Base-by-base conservation (phyloP, 2,113 vertebrate genomes). In the Paratilapia polleni region DNA sequence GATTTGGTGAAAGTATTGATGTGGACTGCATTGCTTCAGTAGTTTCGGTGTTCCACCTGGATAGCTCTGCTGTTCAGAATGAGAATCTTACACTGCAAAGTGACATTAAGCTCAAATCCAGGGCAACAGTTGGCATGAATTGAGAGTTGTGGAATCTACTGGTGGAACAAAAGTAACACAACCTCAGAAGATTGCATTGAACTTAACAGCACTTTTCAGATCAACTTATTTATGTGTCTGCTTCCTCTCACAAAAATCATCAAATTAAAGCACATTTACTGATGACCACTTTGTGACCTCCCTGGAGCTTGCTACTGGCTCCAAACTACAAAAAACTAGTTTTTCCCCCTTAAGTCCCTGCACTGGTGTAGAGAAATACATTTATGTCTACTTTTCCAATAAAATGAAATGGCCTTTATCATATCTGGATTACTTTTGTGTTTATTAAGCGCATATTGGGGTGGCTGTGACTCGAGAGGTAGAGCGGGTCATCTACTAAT, bases 31-130 rank as follows among this genome's bases (percentile, higher is more conserved):
- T 17, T 28, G 66, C 66, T 70, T 70, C 24, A 70, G 43, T 73
- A 54, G 68, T 54, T 73, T 73, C 52, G 54, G n/a, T 54, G 68
- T 73, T 54, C 68, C 26, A 54, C 47, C 68, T 73, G 47, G 68
- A 54, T 52, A 73, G 26, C 26, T 52, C 68, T 73, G 6, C 47
- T 73, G 68, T 47, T n/a, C 26, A 54, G 47, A 73, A 73, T 52
- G 68, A 54, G 47, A 73, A 34, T 73, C 47, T 31, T 54, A 73
- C 68, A 34, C 68, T 54, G 31, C 47, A 73, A 54, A 73, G 47
- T 34, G 47, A 31, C 47, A 34, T 73, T 54, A 73, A 54, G 47
- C 47, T 54, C 47, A 73, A 73, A 54, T 73, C 47, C 68, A 73
- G 68, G 43, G 47, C 26, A 73, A 31, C 47, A 34, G 19, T 31